Conservation (phyloP, 2,113 vertebrate genomes). For the Eretmochelys imbricata region DNA sequence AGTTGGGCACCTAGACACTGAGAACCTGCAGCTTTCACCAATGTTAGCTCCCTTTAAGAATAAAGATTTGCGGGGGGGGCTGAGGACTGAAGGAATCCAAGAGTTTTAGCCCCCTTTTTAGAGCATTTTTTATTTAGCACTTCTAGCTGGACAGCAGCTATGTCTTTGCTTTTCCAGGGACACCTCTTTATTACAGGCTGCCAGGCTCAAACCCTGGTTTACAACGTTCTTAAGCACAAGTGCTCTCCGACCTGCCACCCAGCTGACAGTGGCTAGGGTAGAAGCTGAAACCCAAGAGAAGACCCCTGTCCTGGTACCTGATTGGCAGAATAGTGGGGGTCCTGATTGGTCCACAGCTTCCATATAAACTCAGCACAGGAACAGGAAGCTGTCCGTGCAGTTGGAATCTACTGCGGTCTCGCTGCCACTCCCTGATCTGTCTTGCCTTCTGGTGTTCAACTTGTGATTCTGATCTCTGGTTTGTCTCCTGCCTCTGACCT, state of each 20-base stretch:
- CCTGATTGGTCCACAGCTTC: no score
- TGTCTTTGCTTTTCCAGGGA: neutral
- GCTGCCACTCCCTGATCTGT: no score
- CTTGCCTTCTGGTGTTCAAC: no score
- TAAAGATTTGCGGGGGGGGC: neutral
- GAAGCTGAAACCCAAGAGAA: neutral
- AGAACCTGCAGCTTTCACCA: neutral
- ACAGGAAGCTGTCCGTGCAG: no score
- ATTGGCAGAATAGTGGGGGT: neutral
- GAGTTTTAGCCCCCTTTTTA: neutral
- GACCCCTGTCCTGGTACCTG: neutral
- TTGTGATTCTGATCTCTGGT: no score
- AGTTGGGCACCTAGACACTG: neutral
- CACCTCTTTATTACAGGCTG: neutral
- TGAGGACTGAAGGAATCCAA: neutral
- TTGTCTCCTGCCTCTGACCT: no score
- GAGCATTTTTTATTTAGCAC: neutral
- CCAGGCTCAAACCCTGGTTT: neutral
- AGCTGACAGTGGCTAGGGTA: neutral
- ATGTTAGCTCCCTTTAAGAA: neutral
- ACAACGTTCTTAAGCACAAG: neutral
- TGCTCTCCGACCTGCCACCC: accelerated
- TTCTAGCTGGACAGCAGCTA: neutral
- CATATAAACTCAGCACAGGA: no score
- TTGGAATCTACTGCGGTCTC: no score